phyloP scores from a whole-genome alignment of 2,888 invertebrate genomes.

The Hydraecia micacea region DNA sequence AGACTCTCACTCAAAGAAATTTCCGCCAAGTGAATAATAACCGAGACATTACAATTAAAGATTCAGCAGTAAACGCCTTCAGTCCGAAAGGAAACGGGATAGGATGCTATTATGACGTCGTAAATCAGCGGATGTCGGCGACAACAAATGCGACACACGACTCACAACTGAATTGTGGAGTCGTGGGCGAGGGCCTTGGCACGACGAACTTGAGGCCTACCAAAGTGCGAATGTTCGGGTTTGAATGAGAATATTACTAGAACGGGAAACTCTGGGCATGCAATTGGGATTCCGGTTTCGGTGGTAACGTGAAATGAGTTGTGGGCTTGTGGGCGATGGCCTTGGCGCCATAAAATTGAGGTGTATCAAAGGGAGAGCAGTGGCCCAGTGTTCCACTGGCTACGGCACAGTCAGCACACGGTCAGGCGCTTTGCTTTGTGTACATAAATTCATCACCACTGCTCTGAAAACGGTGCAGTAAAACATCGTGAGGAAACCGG shows the following conservation, averaged over 20 bases:
- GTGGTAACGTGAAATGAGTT: neutral
- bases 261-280: neutral
- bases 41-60: conserved; percentile 65
- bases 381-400: neutral
- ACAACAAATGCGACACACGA: conserved; percentile 80
- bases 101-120: conserved; percentile 75
- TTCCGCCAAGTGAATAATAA: conserved; percentile 39
- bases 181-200: conserved; percentile 75
- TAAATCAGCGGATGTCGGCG: conserved; percentile 88
- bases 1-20: conserved; percentile 38
- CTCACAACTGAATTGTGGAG: conserved; percentile 69
- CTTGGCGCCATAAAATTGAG: neutral
- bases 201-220: conserved; percentile 59
- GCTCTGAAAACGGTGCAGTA: too few relatives aligned
- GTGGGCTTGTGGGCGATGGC: neutral
- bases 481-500: too few relatives aligned
- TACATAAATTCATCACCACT: too few relatives aligned
- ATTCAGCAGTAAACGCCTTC: conserved; percentile 75
- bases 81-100: conserved; percentile 79
- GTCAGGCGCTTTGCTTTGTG: too few relatives aligned
- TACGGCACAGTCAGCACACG: too few relatives aligned
- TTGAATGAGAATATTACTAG: conserved; percentile 12
- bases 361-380: neutral
- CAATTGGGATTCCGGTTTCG: neutral
- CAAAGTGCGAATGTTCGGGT: conserved; percentile 35